Evolutionary conservation across 2,888 invertebrate genomes (phyloP), one percentile per base, ranked within the genome.

Genomic region (Eurois occulta): DNA sequence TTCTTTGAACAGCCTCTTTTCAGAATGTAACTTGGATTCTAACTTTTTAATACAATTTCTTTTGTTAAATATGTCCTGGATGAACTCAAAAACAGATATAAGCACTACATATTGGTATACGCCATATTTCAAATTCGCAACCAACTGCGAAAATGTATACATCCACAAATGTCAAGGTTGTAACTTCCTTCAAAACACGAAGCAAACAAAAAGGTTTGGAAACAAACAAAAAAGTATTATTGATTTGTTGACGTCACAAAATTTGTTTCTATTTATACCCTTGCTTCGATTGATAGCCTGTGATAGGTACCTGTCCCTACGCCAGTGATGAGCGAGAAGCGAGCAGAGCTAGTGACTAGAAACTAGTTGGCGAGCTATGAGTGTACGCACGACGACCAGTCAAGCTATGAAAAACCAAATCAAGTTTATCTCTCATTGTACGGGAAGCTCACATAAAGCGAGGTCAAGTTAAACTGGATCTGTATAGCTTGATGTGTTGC

Each of bases 141-240:
- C 21, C 52, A 46, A 10, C 10, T 60, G 16, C 58, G 78, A 65
- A 64, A 48, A 55, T 84, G 35, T 48, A 48, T 46, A 32, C 64
- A 7, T 67, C 38, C 52, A 67, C 35, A 79, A 78, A 43, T 28
- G 8, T 69, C 64, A 78, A 84, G 35, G 65, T 21, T 41, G 21
- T 35, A 55, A 55, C 38, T 41, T 48, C 58, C 28, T 11, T 10
- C 68, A 84, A 69, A 84, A 84, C 18, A 65, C 58, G 41, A 69
- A 41, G 35, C 48, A 69, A 84, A 78, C 79, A 69, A 58, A 48
- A 84, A 58, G 52, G 28, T 84, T 80, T 65, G 84, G 32, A 58
- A 80, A 65, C 80, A 85, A 84, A 84, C 62, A 48, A 69, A 79
- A 79, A 72, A 72, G 28, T 71, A 68, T 68, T 48, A 41, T 41